Evolutionary conservation across 1,140 invertebrate genomes (phyloP).

Genomic region (Metopolophium dirhodum): DNA sequence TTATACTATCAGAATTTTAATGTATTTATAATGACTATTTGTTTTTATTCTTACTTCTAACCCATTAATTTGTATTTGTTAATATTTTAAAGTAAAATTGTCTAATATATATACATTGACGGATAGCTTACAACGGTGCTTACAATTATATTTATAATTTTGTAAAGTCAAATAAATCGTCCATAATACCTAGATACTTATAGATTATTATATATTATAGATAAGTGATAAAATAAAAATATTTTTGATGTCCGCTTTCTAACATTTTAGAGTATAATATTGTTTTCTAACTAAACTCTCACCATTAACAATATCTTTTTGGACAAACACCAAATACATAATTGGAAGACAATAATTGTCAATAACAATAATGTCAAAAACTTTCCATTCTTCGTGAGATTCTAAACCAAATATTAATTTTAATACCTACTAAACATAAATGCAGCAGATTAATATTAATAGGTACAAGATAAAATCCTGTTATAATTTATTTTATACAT

Average conservation of each 20-base stretch:
- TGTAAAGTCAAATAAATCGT: not conserved
- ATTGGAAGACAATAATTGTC: conserved; percentile 46
- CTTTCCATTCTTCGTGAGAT: conserved; percentile 46
- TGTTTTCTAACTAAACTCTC: conserved; percentile 41
- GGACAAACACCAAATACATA: conserved; percentile 45
- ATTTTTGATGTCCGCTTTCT: conserved; percentile 29
- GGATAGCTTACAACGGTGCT: too few species aligned
- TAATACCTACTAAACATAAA: not conserved
- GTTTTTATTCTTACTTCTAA: conserved; percentile 2
- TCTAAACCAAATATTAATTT: not conserved
- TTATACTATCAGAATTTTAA: not conserved
- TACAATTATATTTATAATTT: not conserved
- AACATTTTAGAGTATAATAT: conserved; percentile 13
- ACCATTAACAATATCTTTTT: conserved; percentile 33
- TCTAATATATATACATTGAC: not conserved
- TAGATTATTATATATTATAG: conserved; percentile 4
- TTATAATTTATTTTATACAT: not conserved
- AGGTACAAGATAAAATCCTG: not conserved
- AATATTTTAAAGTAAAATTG: not conserved
- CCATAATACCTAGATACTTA: not conserved
- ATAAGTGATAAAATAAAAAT: conserved; percentile 8
- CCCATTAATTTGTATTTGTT: conserved; percentile 1
- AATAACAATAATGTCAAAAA: conserved; percentile 39
- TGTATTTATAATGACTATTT: conserved; percentile 44
- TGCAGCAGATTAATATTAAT: not conserved